Conservation (phyloP, 2,113 vertebrate species). For the Jacana jacana region DNA sequence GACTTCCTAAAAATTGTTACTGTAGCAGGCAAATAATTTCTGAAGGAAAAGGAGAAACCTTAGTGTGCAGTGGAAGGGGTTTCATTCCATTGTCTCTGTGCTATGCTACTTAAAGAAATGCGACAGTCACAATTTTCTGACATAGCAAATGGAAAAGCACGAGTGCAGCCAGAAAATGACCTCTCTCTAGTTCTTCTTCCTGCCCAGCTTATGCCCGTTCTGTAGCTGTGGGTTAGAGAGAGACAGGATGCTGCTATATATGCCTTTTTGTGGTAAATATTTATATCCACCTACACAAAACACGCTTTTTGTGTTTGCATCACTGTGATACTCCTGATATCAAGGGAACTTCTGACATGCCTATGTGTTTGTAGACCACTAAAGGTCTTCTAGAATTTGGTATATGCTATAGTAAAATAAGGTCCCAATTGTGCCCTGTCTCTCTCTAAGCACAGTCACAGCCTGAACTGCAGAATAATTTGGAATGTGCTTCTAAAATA, state of each 20-base stretch:
- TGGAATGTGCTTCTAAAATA: neutral
- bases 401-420: neutral
- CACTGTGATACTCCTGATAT: neutral
- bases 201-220: neutral
- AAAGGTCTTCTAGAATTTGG: neutral
- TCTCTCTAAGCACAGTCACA: neutral
- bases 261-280: neutral
- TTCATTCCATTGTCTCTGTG: neutral
- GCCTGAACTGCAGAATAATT: neutral
- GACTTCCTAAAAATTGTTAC: neutral
- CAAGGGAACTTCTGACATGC: neutral
- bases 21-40: neutral
- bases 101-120: neutral
- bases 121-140: neutral
- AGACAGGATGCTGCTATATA: neutral
- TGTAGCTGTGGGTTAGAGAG: neutral
- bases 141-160: neutral
- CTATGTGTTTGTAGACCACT: accelerated
- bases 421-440: neutral
- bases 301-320: neutral
- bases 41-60: neutral
- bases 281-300: neutral
- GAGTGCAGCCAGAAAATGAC: neutral
- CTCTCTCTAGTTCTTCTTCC: neutral
- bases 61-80: neutral